phyloP scores from a whole-genome alignment of 2,797 vertebrate species.

The Orientallactaga sibirica region DNA sequence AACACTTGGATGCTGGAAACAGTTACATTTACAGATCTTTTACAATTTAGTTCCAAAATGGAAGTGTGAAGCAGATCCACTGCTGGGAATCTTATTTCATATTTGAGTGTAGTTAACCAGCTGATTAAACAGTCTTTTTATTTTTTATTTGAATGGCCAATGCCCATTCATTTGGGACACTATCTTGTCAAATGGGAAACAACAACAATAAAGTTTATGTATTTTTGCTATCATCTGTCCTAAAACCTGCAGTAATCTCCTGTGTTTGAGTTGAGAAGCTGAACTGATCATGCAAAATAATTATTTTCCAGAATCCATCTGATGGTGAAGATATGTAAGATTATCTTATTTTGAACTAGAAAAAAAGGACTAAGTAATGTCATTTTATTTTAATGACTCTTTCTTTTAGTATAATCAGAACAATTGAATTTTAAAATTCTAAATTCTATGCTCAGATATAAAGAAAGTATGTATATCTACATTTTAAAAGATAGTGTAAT shows the following conservation, averaged over 20 bases:
- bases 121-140: constrained; percentile 82
- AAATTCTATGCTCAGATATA: not conserved
- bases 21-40: constrained; percentile 55
- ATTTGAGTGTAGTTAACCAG: constrained; percentile 77
- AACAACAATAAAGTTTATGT: constrained; percentile 84
- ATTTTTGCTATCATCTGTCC: constrained; percentile 77
- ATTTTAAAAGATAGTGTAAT: not conserved
- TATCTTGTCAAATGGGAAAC: constrained; percentile 76
- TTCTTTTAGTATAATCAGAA: constrained; percentile 38
- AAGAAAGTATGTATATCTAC: not conserved
- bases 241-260: constrained; percentile 69
- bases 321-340: constrained; percentile 13
- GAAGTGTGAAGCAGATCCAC: constrained; percentile 64
- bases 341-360: constrained; percentile 65
- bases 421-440: not conserved
- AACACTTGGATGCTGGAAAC: constrained; percentile 52
- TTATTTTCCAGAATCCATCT: constrained; percentile 68
- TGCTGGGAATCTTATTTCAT: constrained; percentile 78
- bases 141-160: constrained; percentile 81
- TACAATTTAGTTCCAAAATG: constrained; percentile 74
- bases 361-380: constrained; percentile 10
- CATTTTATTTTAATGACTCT: constrained; percentile 24
- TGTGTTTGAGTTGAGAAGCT: constrained; percentile 70
- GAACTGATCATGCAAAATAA: constrained; percentile 73
- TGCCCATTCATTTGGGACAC: constrained; percentile 72